phyloP scores from a whole-genome alignment of 2,888 invertebrate species.

The Eueremaeus valkanovi region DNA sequence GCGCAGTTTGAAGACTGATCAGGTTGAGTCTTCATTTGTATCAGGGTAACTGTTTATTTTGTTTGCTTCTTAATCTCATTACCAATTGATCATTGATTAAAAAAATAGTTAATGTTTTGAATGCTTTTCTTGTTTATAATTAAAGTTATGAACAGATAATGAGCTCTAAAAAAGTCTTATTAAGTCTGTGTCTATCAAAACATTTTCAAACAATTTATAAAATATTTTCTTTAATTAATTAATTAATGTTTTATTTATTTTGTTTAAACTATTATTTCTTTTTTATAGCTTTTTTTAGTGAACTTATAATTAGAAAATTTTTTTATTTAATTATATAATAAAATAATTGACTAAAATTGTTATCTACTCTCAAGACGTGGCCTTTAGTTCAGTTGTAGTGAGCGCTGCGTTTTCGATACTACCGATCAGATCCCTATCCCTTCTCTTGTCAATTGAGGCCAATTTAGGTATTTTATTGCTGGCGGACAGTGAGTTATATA shows the following conservation, averaged over 20 bases:
- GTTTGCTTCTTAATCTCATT: background rate
- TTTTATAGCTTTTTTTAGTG: too few relatives aligned
- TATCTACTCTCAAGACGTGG: slow-evolving; percentile 34
- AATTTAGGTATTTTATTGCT: slow-evolving; percentile 30
- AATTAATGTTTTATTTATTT: background rate
- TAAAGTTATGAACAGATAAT: too few relatives aligned
- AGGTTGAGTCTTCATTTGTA: background rate
- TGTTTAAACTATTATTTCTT: too few relatives aligned
- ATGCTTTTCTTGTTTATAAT: too few relatives aligned
- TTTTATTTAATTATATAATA: slow-evolving; percentile 2
- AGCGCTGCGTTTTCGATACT: slow-evolving; percentile 38
- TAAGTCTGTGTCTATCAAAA: too few relatives aligned
- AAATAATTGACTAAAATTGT: slow-evolving; percentile 22
- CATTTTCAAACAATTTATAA: background rate
- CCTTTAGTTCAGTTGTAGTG: slow-evolving; percentile 37
- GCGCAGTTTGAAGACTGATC: background rate
- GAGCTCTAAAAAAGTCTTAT: too few relatives aligned
- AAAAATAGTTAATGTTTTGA: too few relatives aligned
- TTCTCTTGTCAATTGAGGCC: slow-evolving; percentile 20
- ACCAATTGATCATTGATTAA: too few relatives aligned
- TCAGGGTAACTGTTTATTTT: background rate
- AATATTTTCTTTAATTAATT: background rate
- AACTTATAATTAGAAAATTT: background rate
- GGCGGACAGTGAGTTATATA: slow-evolving; percentile 41
- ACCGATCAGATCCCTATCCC: slow-evolving; percentile 11